Base-by-base conservation (phyloP, 2,888 invertebrate species). In the Pedicia rivosa region DNA sequence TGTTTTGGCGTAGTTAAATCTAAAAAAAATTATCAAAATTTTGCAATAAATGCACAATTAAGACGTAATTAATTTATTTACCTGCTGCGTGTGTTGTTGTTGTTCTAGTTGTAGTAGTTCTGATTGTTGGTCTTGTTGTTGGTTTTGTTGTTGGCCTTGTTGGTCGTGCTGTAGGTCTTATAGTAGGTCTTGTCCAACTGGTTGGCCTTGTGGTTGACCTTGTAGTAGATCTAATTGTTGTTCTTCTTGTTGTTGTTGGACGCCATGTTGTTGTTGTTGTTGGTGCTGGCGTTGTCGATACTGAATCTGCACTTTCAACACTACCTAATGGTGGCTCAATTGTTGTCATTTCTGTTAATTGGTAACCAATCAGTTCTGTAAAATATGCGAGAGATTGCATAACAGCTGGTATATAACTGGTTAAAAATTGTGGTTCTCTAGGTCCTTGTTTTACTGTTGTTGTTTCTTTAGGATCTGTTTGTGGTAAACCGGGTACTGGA, bases 351-450 rank as follows among this genome's bases (percentile, higher is more conserved):
- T 49, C 46, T 2, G 55, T 33, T 14, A 56, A 56, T 36, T 62
- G 62, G 40, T 62, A 62, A 40, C 60, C 59, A 38, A 62, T 44
- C n/a, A 50, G 47, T 41, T 62, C 62, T 25, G 59, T 58, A 30
- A 58, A 59, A 43, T 62, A 62, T 19, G 59, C 58, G 37, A 62
- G 41, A 3, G 58, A 57, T 43, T 62, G 62, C 62, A 62, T 62
- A 10, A 54, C 54, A 4, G 59, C 55, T 30, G 62, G 58, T 40
- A 62, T 45, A 43, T 59, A 62, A 41, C 54, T 59, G 14, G 52
- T 49, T 19, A 58, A 44, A 34, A 59, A 47, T 40, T 48, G 49
- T 36, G 48, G 40, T 24, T 16, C 25, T 12, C 14, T 33, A 12
- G 12, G 31, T 35, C 35, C 2, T 35, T 20, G 8, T 22, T 20